phyloP scores from a whole-genome alignment of 2,888 invertebrate species.

The Eugnorisma glareosa region DNA sequence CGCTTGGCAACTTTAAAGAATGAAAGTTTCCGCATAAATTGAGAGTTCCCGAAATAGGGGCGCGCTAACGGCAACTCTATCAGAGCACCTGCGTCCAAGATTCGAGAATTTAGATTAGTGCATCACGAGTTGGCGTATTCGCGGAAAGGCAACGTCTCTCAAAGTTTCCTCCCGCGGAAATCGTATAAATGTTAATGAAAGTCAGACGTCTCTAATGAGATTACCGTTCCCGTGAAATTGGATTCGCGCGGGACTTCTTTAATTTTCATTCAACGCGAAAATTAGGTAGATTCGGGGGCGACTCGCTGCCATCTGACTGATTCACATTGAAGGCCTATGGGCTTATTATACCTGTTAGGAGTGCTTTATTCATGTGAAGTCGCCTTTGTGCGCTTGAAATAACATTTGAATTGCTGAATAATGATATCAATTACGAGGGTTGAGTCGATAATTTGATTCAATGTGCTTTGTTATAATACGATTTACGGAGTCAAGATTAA shows the following conservation, averaged over 20 bases:
- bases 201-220: conserved; percentile 88
- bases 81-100: conserved; percentile 81
- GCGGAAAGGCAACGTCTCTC: conserved; percentile 73
- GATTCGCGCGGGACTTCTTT: conserved; percentile 88
- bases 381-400: conserved; percentile 28
- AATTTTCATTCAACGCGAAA: conserved; percentile 88
- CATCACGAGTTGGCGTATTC: conserved; percentile 77
- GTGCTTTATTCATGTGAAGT: conserved; percentile 44
- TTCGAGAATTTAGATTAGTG: conserved; percentile 85
- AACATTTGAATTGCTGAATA: conserved; percentile 26
- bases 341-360: conserved; percentile 56
- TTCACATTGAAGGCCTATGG: conserved; percentile 69
- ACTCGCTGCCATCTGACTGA: conserved; percentile 72
- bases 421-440: conserved; percentile 19
- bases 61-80: conserved; percentile 78
- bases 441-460: conserved; percentile 13
- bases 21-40: conserved; percentile 82
- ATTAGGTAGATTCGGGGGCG: conserved; percentile 81
- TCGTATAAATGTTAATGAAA: conserved; percentile 90
- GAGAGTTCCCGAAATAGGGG: conserved; percentile 75
- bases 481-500: neutral
- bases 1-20: conserved; percentile 66
- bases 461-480: neutral
- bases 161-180: conserved; percentile 84
- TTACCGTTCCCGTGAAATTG: conserved; percentile 89